Evolutionary conservation across 2,888 invertebrate genomes (phyloP), one percentile per base, ranked within the genome.

Genomic region (Drosophila cognata): DNA sequence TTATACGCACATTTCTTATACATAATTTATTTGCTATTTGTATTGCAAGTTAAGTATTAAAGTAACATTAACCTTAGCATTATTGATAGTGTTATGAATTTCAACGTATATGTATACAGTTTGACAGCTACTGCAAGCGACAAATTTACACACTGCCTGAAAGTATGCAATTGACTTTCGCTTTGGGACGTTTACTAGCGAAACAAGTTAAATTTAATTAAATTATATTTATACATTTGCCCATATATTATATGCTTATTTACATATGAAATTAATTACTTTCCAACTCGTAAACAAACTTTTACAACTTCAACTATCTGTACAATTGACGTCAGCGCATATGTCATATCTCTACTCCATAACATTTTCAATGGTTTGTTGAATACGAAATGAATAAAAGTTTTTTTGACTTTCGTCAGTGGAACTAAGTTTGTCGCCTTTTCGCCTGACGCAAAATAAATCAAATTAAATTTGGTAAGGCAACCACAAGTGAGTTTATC

Each of bases 401-500:
- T 55, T 29, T 58, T 4, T 46, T 59, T 43, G 28, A 21, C 50
- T 64, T 25, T 55, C 55, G 46, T 69, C 59, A 58, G 61, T 55
- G 33, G 53, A 68, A 66, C 43, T 67, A n/a, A 46, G 50, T 51
- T 76, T 51, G 25, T 16, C 69, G n/a, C 41, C 36, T 33, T 58
- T 62, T 59, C 35, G 8, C 46, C 60, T 55, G 41, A 41, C 64
- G 66, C 68, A 62, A 77, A 77, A 77, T 75, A 80, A 88, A 86
- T 81, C 84, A 78, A 78, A 81, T 83, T 75, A 71, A 71, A 63
- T 74, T 60, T 58, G 38, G 80, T 66, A 68, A 59, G 43, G 80
- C 70, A 70, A 62, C 70, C 61, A 60, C 46, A 65, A 62, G 52
- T 53, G 58, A 70, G 62, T 74, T 53, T 62, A n/a, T 25, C 13